Base-by-base conservation (phyloP, 2,888 invertebrate species). In the Ectemnius cavifrons region DNA sequence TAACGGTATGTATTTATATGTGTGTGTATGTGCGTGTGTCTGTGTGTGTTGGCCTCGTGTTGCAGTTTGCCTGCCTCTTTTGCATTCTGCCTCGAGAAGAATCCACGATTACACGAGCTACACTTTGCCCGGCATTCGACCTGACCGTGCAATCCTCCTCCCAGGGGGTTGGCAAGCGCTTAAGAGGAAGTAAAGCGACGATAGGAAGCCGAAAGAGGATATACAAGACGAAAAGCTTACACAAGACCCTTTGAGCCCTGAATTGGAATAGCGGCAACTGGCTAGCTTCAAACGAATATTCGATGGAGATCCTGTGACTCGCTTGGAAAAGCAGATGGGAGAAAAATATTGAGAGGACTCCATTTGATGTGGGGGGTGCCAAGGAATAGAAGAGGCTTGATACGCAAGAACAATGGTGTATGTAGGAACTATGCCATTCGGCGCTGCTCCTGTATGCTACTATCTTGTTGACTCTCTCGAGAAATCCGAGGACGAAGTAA, bases 221-320 rank as follows among this genome's bases (percentile, higher is more conserved):
- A 14, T 13, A 16, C 11, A 2, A 45, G 45, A 14, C 2, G 16
- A 47, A 27, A 52, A 45, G 59, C 18, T 75, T 62, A 28, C 64
- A 65, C 28, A 52, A 27, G 60, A 52, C 59, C 68, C 78, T 80
- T 80, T 73, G 75, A 80, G 63, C 75, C 65, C 57, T 62, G 62
- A 80, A 78, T 78, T 73, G 68, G 78, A 75, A 80, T 75, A 78
- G 80, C 80, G 80, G 78, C 71, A 78, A 73, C 75, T 73, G 75
- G 78, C 80, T 80, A 80, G 75, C 72, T 80, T 68, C 78, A 80
- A 80, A 80, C 75, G 80, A 75, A 80, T 80, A 80, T 78, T 80
- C 80, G 80, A 80, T 80, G 68, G 76, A 71, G 75, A 78, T 80
- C 68, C 27, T 62, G 58, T 23, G 37, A 1, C 37, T 6, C 71